Evolutionary conservation across 1,140 invertebrate genomes (phyloP).

Genomic region (Drosophila triauraria): DNA sequence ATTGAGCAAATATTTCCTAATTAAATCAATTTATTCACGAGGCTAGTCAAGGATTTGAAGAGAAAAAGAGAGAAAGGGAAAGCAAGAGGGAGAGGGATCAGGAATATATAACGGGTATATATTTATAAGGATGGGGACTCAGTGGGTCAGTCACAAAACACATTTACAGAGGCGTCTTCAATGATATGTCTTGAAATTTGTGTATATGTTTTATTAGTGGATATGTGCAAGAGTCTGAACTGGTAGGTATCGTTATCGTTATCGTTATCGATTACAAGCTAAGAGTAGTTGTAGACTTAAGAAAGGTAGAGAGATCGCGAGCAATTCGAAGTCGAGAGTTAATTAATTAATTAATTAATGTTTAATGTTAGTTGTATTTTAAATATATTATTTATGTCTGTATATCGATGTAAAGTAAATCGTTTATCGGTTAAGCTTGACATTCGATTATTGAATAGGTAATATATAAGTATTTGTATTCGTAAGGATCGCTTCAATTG

Average conservation of each 20-base stretch:
- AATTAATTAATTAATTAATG: constrained; percentile 1
- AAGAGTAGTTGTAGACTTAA: constrained; percentile 27
- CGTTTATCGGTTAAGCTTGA: constrained; percentile 23
- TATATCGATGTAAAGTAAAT: constrained; percentile 49
- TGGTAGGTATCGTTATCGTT: constrained; percentile 16
- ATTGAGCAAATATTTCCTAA: constrained; percentile 62
- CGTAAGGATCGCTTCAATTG: constrained; percentile 21
- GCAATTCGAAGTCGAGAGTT: constrained; percentile 28
- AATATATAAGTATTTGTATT: constrained; percentile 15
- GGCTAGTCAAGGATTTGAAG: constrained; percentile 10
- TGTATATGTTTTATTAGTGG: constrained; percentile 9
- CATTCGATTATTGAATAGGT: constrained; percentile 34
- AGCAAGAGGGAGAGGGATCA: neutral
- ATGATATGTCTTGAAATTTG: constrained; percentile 69
- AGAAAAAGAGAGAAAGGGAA: neutral
- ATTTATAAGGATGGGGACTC: constrained; percentile 14
- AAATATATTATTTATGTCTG: constrained; percentile 4
- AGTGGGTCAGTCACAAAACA: constrained; percentile 25
- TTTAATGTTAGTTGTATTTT: constrained; percentile 1
- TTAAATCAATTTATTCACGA: constrained; percentile 50
- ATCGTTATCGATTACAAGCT: constrained; percentile 35
- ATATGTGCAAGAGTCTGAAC: constrained; percentile 21
- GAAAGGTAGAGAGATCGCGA: constrained; percentile 21
- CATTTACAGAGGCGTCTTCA: constrained; percentile 63
- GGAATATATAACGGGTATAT: neutral